Evolutionary conservation across 2,888 invertebrate species (phyloP).

Genomic region (Desoria tigrina): DNA sequence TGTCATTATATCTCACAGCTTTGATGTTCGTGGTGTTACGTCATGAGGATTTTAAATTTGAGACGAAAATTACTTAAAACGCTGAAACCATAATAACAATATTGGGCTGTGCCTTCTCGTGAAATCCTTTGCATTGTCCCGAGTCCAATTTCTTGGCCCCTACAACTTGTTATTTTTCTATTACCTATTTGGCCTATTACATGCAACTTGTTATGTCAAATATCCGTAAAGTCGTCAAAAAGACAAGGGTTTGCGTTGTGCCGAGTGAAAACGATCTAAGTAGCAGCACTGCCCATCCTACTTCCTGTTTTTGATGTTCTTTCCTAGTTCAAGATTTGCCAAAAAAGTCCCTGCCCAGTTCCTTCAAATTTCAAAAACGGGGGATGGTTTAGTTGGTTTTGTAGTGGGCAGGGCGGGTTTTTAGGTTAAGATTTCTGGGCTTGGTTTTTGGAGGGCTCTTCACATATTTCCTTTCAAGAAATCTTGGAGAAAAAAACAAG

Average conservation of each 20-base stretch:
- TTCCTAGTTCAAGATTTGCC: conserved; percentile 22
- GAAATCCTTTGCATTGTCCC: conserved; percentile 1
- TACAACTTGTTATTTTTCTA: too few species aligned
- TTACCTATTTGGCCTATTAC: not conserved
- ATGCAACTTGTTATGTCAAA: conserved; percentile 6
- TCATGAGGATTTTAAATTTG: conserved; percentile 3
- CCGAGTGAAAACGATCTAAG: conserved; percentile 9
- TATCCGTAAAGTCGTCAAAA: not conserved
- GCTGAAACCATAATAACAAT: conserved; percentile 27
- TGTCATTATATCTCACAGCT: conserved; percentile 4
- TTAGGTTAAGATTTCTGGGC: conserved; percentile 28
- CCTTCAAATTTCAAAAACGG: not conserved
- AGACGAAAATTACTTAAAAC: conserved; percentile 23
- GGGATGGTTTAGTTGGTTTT: conserved; percentile 19
- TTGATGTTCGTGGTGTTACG: not conserved
- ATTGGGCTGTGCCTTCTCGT: conserved; percentile 28
- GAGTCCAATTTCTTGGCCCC: not conserved
- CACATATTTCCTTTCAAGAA: conserved; percentile 18
- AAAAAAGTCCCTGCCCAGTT: conserved; percentile 20
- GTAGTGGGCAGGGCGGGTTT: conserved; percentile 28
- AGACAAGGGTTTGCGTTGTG: not conserved
- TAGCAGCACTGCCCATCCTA: conserved; percentile 9
- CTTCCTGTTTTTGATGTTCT: conserved; percentile 18
- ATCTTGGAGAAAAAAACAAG: not conserved
- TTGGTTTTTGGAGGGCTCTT: conserved; percentile 38